These are phyloP conservation scores for Mnemiopsis leidyi DNA, from an alignment of 37 sponge, comb jelly and placozoan species.

Conservation along the genomic window DNA sequence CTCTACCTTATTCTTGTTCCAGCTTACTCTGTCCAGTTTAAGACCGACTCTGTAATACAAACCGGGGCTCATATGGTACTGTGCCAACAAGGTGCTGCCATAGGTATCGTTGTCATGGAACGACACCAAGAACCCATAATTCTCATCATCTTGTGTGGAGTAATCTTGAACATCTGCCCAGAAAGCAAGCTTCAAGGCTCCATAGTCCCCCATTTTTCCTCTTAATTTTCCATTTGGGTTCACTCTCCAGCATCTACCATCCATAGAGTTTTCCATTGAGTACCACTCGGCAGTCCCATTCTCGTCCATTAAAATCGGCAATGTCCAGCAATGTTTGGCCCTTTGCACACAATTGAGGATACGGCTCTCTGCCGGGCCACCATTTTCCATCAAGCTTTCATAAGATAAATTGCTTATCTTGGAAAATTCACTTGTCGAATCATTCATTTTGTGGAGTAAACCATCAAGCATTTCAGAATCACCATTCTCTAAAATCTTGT, in stretches of 20 bases:
- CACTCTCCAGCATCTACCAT: constrained; percentile 2
- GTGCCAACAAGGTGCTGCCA: neutral
- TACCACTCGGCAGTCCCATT: neutral
- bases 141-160: neutral
- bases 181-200: neutral
- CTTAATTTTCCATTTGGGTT: neutral
- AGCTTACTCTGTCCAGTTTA: neutral
- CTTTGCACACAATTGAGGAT: neutral
- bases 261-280: neutral
- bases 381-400: neutral
- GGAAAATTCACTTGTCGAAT: neutral
- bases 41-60: constrained; percentile 20
- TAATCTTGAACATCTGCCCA: constrained; percentile 38
- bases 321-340: neutral
- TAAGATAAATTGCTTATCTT: neutral
- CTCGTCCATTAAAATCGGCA: neutral
- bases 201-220: constrained; percentile 15
- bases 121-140: neutral
- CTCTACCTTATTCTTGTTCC: neutral
- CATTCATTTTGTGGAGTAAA: neutral
- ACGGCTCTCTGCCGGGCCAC: neutral
- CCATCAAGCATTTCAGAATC: neutral
- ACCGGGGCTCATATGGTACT: constrained; percentile 1
- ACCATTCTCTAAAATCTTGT: neutral
- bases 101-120: constrained; percentile 6